Evolutionary conservation across 2,888 invertebrate genomes (phyloP).

Genomic region (Athrips mouffetella): DNA sequence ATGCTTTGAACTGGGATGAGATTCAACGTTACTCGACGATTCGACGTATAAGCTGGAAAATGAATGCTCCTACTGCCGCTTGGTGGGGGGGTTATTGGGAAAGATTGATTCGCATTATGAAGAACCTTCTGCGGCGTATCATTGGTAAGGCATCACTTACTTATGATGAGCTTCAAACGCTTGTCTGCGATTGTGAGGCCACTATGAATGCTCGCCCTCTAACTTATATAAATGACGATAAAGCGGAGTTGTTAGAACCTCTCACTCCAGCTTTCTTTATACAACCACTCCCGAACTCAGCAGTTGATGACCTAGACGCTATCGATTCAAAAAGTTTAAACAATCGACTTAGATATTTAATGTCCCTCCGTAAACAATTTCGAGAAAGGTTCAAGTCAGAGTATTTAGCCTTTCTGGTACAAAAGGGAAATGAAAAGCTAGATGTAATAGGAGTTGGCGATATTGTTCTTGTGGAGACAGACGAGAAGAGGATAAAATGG

Average conservation of each 20-base stretch:
- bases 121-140: conserved; percentile 38
- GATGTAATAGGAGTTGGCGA: no score
- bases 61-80: no score
- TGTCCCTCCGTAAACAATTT: no score
- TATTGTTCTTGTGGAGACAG: no score
- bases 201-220: conserved; percentile 17
- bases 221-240: conserved; percentile 10
- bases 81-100: conserved; percentile 64
- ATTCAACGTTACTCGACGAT: no score
- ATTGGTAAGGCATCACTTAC: conserved; percentile 34
- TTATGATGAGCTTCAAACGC: conserved; percentile 14
- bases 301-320: not conserved
- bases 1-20: not conserved
- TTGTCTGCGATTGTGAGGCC: conserved; percentile 20
- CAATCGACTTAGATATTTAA: not conserved
- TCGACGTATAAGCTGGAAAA: no score
- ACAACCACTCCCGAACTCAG: not conserved
- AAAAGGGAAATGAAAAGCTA: no score
- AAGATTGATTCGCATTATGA: conserved; percentile 45
- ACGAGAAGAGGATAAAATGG: no score
- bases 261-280: conserved; percentile 2
- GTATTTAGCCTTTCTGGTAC: no score
- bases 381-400: no score
- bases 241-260: not conserved
- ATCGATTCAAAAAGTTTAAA: not conserved